Percentiles rank a stretch among this genome's conserved stretches.
phyloP scores from a whole-genome alignment of 2,113 vertebrate species.

The Rhynchomys soricoides region DNA sequence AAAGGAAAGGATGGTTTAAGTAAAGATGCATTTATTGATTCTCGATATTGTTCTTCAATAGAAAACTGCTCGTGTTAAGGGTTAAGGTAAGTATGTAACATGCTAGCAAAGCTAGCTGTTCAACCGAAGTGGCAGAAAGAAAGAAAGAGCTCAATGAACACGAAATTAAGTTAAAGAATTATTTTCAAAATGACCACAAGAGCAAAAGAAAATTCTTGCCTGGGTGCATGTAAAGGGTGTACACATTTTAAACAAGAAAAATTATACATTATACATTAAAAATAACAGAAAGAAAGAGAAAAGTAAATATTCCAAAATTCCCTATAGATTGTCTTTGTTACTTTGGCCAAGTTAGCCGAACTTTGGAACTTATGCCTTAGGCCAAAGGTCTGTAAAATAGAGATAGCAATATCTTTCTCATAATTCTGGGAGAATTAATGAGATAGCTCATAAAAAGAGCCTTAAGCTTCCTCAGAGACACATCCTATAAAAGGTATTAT shows the following conservation, averaged over 20 bases:
- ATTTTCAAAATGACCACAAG: neutral
- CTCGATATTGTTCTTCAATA: neutral
- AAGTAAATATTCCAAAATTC: neutral
- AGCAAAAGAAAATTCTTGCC: neutral
- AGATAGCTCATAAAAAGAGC: constrained; percentile 68
- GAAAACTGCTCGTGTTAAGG: neutral
- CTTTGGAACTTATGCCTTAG: constrained; percentile 13
- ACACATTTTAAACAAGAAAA: neutral
- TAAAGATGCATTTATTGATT: neutral
- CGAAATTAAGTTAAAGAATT: neutral
- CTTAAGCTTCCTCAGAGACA: constrained; percentile 72
- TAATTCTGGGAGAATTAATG: constrained; percentile 67
- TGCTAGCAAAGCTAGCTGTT: neutral
- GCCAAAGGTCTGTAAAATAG: constrained; percentile 45
- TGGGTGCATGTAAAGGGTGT: neutral
- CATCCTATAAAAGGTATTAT: constrained; percentile 70
- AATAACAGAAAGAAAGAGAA: constrained; percentile 15
- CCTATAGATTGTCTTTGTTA: neutral
- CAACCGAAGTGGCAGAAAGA: neutral
- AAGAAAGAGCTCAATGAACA: neutral
- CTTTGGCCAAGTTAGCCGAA: constrained; percentile 45
- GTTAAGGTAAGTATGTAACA: constrained; percentile 4
- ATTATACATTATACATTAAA: neutral
- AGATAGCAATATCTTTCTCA: constrained; percentile 28
- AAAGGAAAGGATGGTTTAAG: neutral